Base-by-base conservation (phyloP, 1,140 invertebrate species). In the Pseudomyrmex cubaensis region DNA sequence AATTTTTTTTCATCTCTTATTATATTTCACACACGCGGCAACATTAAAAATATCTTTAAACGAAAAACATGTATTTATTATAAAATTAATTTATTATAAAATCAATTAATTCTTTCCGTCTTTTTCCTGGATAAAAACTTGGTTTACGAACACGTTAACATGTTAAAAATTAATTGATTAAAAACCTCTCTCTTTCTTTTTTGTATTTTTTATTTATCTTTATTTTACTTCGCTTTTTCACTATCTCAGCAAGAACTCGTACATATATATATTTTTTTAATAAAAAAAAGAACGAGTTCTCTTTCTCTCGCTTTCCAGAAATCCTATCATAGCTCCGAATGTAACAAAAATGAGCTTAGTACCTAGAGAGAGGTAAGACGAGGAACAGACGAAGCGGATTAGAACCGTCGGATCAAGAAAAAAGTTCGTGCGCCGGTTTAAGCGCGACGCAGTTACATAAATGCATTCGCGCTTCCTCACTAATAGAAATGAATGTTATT, bases 401-500 rank as follows among this genome's bases (percentile, higher is more conserved):
- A 69, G 48, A 20, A 57, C 67, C 20, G 48, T 35, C 46, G 59
- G 80, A 77, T 88, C 80, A 85, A 86, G 83, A 48, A 87, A 89
- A 89, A 91, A 90, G 78, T 77, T 88, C 83, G 61, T 48, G n/a
- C 52, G n/a, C 52, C 84, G 64, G 77, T 85, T 87, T 85, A 83
- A 83, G 78, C 25, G 69, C 80, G 82, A 48, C 69, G 70, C 72
- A 61, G 62, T 88, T 90, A 89, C 86, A 84, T 90, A 89, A 90
- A 85, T 62, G 75, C 80, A 76, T 85, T 75, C 7, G 84, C 82
- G 74, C 82, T 82, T 61, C 84, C 83, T 82, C 74, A 63, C 82
- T 90, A 90, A 90, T 90, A 88, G 84, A 89, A 90, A 90, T 80
- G 85, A 89, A 89, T 64, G 66, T 84, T 82, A 82, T 35, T 13